phyloP scores from a whole-genome alignment of 2,888 invertebrate genomes.

The Sepiola atlantica region DNA sequence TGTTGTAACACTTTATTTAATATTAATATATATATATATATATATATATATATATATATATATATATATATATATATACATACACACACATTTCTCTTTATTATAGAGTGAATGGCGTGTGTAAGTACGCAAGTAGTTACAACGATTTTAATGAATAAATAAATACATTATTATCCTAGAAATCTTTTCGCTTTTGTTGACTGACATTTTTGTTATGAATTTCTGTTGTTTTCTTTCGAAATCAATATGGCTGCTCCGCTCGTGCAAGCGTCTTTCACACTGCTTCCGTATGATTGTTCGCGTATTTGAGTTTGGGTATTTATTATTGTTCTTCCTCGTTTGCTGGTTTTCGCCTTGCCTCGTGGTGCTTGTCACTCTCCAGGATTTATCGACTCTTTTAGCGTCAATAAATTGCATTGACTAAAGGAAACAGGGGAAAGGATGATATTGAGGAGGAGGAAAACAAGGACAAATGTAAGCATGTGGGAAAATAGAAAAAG shows the following conservation, averaged over 20 bases:
- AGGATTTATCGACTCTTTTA: conserved; percentile 11
- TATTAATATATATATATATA: no score
- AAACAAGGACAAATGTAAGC: neutral
- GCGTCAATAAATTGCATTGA: conserved; percentile 32
- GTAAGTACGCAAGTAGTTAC: no score
- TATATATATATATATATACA: no score
- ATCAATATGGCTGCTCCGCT: neutral
- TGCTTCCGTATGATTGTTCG: neutral
- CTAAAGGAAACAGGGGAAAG: neutral
- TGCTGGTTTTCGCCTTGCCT: neutral
- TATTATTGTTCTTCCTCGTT: neutral
- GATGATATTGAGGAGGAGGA: neutral
- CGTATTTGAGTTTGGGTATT: neutral
- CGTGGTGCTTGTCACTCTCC: neutral
- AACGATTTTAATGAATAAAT: no score
- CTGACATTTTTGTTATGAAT: neutral
- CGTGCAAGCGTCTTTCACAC: neutral
- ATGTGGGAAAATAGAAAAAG: neutral
- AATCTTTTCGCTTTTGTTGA: neutral
- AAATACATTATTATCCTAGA: no score
- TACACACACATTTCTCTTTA: no score
- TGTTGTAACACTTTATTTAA: no score
- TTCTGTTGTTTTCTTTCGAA: neutral
- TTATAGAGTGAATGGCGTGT: no score
- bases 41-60: no score